Percentiles rank a stretch among this genome's conserved stretches.
phyloP scores from a whole-genome alignment of 2,797 vertebrate species.

The Spinus olivaceus region DNA sequence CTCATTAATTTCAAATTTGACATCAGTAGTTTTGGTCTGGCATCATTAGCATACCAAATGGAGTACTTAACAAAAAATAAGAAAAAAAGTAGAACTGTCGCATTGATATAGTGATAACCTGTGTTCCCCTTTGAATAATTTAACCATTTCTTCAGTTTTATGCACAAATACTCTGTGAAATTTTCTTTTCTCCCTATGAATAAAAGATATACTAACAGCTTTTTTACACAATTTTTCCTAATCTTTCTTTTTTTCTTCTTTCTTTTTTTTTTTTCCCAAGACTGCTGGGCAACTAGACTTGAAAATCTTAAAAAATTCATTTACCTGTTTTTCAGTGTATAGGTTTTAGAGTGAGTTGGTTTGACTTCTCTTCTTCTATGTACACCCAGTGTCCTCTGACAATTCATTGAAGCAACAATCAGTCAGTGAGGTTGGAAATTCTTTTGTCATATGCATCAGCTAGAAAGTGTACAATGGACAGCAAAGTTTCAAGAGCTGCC shows the following conservation, averaged over 20 bases:
- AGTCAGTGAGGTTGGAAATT: background rate
- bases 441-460: background rate
- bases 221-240: background rate
- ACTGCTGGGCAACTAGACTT: background rate
- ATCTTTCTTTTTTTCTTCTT: background rate
- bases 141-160: background rate
- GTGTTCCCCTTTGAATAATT: background rate
- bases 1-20: background rate
- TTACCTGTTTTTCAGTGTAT: background rate
- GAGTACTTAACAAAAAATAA: background rate
- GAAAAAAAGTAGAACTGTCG: background rate
- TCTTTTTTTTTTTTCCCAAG: accelerated
- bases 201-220: background rate
- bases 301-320: background rate
- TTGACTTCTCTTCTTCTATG: background rate
- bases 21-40: background rate
- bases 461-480: background rate
- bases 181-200: background rate
- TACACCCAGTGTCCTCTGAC: background rate
- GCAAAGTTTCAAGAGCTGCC: background rate
- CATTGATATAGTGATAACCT: background rate
- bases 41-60: background rate
- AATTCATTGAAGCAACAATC: background rate
- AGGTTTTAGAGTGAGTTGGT: background rate
- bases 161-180: background rate